Conservation (phyloP, 2,888 invertebrate genomes). For the Psylliodes chrysocephalus region DNA sequence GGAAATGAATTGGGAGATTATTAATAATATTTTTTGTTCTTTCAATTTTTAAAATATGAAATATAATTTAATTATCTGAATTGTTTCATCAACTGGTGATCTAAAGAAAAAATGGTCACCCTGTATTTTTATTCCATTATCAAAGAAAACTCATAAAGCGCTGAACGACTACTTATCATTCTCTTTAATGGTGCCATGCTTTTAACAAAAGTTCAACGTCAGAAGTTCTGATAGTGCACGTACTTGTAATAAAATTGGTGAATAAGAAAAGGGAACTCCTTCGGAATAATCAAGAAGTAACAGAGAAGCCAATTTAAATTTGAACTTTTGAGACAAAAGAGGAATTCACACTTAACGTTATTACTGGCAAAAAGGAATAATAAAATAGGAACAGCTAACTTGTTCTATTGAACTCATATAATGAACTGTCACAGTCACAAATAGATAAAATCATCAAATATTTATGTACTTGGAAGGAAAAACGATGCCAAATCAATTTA, state of each 20-base stretch:
- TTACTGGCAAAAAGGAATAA: constrained; percentile 25
- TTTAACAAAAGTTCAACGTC: constrained; percentile 31
- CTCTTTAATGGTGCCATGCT: constrained; percentile 26
- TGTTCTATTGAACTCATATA: constrained; percentile 24
- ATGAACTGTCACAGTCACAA: constrained; percentile 26
- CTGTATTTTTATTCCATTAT: constrained; percentile 17
- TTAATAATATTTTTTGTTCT: too few relatives aligned
- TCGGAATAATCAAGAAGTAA: constrained; percentile 34
- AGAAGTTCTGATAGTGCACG: constrained; percentile 38
- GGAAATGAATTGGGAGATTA: too few relatives aligned
- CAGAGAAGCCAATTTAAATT: constrained; percentile 39
- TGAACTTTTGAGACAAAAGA: constrained; percentile 35
- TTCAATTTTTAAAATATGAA: too few relatives aligned
- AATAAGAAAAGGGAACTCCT: constrained; percentile 38
- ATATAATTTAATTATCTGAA: too few relatives aligned
- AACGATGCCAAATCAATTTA: neutral
- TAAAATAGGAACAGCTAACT: constrained; percentile 15
- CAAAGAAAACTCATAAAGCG: constrained; percentile 24
- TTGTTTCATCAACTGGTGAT: too few relatives aligned
- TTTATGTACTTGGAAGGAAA: constrained; percentile 6
- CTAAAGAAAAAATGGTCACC: too few relatives aligned
- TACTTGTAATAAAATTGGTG: constrained; percentile 37
- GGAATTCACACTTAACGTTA: constrained; percentile 27
- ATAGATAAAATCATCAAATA: constrained; percentile 29
- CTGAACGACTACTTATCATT: constrained; percentile 29